Evolutionary conservation across 2,797 vertebrate genomes (phyloP).

Genomic region (Caiman crocodilus): DNA sequence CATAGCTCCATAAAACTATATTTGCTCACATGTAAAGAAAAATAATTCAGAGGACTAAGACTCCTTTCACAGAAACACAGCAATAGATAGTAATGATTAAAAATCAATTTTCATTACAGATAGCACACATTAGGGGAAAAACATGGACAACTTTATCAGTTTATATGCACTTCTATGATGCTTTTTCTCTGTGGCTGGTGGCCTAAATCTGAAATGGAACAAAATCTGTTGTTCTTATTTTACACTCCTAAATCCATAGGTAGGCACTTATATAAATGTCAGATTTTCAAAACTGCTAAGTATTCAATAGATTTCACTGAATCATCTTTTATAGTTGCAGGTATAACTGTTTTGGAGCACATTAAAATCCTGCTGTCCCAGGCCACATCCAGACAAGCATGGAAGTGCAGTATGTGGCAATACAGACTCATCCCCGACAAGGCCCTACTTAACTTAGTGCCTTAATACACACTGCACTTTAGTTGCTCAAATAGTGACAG

Average conservation of each 20-base stretch:
- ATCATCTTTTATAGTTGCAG: not conserved
- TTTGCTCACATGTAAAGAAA: not conserved
- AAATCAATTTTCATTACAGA: too few species aligned
- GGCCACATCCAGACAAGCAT: too few species aligned
- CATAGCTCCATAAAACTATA: not conserved
- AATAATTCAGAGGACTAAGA: not conserved
- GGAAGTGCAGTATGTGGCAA: too few species aligned
- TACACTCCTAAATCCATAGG: not conserved
- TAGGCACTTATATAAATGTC: not conserved
- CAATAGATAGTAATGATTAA: not conserved
- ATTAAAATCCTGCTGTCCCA: not conserved
- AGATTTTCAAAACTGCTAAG: not conserved
- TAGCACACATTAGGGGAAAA: too few species aligned
- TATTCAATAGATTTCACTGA: not conserved
- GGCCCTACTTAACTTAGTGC: too few species aligned
- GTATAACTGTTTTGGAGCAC: not conserved
- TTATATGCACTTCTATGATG: not conserved
- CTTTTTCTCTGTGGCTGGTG: not conserved
- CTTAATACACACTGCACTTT: too few species aligned
- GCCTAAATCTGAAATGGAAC: not conserved
- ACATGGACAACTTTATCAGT: not conserved
- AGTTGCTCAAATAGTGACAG: too few species aligned
- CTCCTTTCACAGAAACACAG: not conserved
- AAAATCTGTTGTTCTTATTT: not conserved
- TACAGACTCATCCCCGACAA: too few species aligned